These are phyloP conservation scores for Protodeltote pygarga DNA, from an alignment of 2,888 invertebrate genomes.

Conservation along the genomic window DNA sequence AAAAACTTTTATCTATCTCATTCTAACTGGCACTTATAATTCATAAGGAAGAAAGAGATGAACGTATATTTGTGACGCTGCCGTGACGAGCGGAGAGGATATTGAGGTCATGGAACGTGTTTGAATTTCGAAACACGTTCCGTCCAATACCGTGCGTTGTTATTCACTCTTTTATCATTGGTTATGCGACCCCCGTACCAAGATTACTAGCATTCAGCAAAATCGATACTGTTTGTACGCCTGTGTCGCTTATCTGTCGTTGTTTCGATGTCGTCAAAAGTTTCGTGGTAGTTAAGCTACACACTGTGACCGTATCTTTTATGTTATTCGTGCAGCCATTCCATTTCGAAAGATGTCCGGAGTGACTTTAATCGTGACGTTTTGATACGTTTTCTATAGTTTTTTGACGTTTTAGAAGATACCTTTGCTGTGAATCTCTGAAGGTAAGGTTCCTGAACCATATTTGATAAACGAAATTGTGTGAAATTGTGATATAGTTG, in stretches of 20 bases:
- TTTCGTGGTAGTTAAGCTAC: conserved; percentile 66
- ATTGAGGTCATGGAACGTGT: conserved; percentile 85
- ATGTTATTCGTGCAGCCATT: conserved; percentile 83
- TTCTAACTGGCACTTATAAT: conserved; percentile 54
- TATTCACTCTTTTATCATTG: conserved; percentile 74
- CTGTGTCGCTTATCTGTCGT: conserved; percentile 56
- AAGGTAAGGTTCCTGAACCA: conserved; percentile 64
- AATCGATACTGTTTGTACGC: conserved; percentile 69
- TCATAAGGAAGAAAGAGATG: conserved; percentile 66
- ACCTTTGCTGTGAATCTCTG: conserved; percentile 57
- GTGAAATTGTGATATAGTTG: conserved; percentile 19
- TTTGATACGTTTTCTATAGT: conserved; percentile 74
- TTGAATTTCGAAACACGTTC: conserved; percentile 84
- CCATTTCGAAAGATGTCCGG: conserved; percentile 79
- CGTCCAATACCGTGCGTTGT: conserved; percentile 80
- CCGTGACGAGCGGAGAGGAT: conserved; percentile 60
- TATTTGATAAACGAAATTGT: conserved; percentile 33
- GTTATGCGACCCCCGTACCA: conserved; percentile 72
- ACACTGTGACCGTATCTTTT: conserved; percentile 69
- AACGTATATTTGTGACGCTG: conserved; percentile 55
- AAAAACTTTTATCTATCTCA: conserved; percentile 60
- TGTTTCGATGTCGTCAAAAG: conserved; percentile 45
- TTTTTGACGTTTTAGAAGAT: conserved; percentile 71
- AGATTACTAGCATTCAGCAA: conserved; percentile 43
- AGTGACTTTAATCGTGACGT: conserved; percentile 73